Conservation (phyloP, 2,888 invertebrate species). For the Cataglyphis albicans region DNA sequence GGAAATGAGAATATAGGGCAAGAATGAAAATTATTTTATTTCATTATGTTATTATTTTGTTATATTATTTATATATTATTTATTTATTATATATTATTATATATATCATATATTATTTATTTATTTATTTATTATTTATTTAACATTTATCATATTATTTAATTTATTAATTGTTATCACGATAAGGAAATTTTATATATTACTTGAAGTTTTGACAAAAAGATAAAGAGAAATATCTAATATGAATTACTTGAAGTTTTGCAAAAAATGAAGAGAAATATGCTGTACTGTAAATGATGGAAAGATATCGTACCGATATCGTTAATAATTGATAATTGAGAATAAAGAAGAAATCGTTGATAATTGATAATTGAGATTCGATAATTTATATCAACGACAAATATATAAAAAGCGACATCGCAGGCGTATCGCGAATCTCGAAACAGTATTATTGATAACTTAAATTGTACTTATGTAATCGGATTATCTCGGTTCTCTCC, state of each 20-base stretch:
- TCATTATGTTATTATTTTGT: too few species aligned
- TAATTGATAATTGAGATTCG: neutral
- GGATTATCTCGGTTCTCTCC: constrained; percentile 17
- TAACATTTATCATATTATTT: too few species aligned
- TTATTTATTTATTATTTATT: too few species aligned
- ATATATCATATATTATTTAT: too few species aligned
- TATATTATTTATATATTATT: too few species aligned
- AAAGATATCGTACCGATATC: neutral
- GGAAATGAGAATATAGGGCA: neutral
- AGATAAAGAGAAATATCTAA: neutral
- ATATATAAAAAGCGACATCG: neutral
- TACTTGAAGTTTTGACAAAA: neutral
- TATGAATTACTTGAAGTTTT: neutral
- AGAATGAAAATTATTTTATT: neutral
- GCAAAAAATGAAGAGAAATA: neutral
- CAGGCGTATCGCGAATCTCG: neutral
- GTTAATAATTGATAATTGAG: too few species aligned
- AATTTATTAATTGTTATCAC: neutral
- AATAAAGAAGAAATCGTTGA: too few species aligned
- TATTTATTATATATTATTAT: too few species aligned
- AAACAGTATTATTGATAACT: neutral
- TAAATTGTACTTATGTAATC: constrained; percentile 22
- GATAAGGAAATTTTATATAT: neutral
- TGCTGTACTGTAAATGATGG: neutral
- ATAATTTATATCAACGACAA: neutral